These are phyloP conservation scores for Cephus cinctus DNA, from an alignment of 1,140 invertebrate genomes.

Conservation along the genomic window DNA sequence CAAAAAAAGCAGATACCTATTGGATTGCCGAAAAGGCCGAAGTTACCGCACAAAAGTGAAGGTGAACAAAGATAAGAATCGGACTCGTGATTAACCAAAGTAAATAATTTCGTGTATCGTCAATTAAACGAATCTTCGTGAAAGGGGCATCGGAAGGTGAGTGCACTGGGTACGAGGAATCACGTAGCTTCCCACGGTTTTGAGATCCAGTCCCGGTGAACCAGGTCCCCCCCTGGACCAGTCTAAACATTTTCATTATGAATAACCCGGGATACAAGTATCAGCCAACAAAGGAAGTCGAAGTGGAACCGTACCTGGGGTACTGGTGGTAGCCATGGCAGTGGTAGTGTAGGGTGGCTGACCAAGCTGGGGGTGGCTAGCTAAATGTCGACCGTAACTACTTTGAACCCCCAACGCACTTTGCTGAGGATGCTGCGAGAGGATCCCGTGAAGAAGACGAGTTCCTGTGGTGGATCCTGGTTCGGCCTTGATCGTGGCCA, in stretches of 20 bases:
- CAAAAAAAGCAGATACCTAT: too few species aligned
- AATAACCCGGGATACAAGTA: too few species aligned
- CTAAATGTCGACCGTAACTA: slow-evolving; percentile 48
- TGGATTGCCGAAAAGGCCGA: too few species aligned
- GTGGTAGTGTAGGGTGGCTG: slow-evolving; percentile 51
- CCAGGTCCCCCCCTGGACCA: not conserved
- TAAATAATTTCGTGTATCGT: slow-evolving; percentile 46
- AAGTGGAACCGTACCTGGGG: slow-evolving; percentile 40
- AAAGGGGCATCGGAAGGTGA: slow-evolving; percentile 53
- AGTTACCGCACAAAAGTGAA: too few species aligned
- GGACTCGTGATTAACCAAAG: too few species aligned
- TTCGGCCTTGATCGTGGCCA: slow-evolving; percentile 51
- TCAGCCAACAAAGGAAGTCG: not conserved
- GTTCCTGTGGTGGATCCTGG: slow-evolving; percentile 48
- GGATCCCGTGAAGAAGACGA: slow-evolving; percentile 62
- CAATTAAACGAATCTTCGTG: slow-evolving; percentile 56
- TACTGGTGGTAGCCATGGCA: slow-evolving; percentile 50
- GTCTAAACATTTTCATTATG: not conserved
- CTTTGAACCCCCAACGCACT: slow-evolving; percentile 44
- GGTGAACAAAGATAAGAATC: not conserved
- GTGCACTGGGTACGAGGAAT: slow-evolving; percentile 54
- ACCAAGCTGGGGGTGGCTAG: slow-evolving; percentile 45
- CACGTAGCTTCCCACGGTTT: slow-evolving; percentile 50
- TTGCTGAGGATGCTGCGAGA: slow-evolving; percentile 59
- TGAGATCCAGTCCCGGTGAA: not conserved